Evolutionary conservation across 2,113 vertebrate genomes (phyloP).

Genomic region (Lampris megalopsis): DNA sequence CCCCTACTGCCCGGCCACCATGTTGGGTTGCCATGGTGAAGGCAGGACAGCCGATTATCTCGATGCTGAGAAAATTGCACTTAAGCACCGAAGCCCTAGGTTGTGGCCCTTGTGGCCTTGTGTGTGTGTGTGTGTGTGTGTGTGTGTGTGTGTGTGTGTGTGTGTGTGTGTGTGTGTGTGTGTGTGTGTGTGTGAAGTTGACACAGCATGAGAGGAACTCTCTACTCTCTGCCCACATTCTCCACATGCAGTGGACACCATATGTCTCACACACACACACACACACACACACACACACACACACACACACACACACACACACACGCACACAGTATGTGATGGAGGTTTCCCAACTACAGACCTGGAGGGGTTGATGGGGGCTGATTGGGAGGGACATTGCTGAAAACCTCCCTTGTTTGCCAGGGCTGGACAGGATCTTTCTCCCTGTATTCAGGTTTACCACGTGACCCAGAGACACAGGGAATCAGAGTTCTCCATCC

Average conservation of each 20-base stretch:
- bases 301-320: constrained; percentile 48
- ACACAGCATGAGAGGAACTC: constrained; percentile 37
- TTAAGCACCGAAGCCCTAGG: constrained; percentile 42
- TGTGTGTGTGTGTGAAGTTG: neutral
- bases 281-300: constrained; percentile 52
- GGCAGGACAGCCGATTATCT: constrained; percentile 57
- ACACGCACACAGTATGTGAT: constrained; percentile 46
- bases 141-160: constrained; percentile 5
- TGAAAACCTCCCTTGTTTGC: neutral
- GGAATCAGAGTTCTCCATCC: neutral
- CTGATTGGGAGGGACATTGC: neutral
- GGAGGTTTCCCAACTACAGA: constrained; percentile 65
- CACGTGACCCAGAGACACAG: neutral
- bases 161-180: constrained; percentile 7
- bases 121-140: constrained; percentile 18
- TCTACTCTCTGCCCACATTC: too few relatives aligned
- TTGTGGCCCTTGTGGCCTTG: constrained; percentile 29
- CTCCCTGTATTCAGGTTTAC: neutral
- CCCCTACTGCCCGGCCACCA: constrained; percentile 26
- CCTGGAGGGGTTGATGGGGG: too few relatives aligned
- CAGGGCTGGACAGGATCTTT: neutral
- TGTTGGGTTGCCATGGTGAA: constrained; percentile 66
- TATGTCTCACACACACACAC: constrained; percentile 46
- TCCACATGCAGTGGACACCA: constrained; percentile 48
- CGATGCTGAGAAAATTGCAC: constrained; percentile 64